These are phyloP conservation scores for Anseranas semipalmata DNA, from an alignment of 2,113 vertebrate species.

Conservation along the genomic window DNA sequence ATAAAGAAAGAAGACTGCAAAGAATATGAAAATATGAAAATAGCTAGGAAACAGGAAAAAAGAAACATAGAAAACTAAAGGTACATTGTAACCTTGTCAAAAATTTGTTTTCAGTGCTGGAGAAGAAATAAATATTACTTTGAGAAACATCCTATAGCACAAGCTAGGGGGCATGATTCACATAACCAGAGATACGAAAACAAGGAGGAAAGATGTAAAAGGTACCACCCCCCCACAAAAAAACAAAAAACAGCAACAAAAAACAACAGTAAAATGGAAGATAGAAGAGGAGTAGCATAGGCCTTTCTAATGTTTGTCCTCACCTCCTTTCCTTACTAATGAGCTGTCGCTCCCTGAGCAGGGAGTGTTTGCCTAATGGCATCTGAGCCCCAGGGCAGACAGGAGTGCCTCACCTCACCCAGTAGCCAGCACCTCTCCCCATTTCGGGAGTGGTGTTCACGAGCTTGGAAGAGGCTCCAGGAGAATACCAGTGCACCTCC, in stretches of 20 bases:
- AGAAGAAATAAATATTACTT: not conserved
- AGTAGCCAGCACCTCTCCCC: conserved; percentile 31
- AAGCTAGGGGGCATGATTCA: not conserved
- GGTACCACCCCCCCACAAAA: not conserved
- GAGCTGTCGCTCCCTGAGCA: not conserved
- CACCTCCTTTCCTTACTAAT: not conserved
- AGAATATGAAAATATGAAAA: not conserved
- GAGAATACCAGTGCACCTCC: not conserved
- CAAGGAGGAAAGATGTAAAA: not conserved
- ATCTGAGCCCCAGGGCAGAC: conserved; percentile 36
- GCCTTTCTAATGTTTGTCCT: not conserved
- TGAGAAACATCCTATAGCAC: not conserved
- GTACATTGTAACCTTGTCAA: not conserved
- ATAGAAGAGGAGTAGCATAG: not conserved
- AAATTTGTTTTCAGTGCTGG: not conserved
- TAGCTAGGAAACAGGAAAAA: not conserved
- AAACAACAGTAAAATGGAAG: not conserved
- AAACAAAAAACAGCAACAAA: not conserved
- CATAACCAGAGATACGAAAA: not conserved
- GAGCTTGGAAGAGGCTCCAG: not conserved
- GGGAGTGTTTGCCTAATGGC: conserved; percentile 56
- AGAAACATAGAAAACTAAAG: not conserved
- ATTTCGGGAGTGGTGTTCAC: not conserved
- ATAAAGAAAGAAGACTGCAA: not conserved
- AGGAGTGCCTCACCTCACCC: conserved; percentile 52